Evolutionary conservation across 2,888 invertebrate species (phyloP), one percentile per base, ranked within the genome.

Genomic region (Tethea ocularis): DNA sequence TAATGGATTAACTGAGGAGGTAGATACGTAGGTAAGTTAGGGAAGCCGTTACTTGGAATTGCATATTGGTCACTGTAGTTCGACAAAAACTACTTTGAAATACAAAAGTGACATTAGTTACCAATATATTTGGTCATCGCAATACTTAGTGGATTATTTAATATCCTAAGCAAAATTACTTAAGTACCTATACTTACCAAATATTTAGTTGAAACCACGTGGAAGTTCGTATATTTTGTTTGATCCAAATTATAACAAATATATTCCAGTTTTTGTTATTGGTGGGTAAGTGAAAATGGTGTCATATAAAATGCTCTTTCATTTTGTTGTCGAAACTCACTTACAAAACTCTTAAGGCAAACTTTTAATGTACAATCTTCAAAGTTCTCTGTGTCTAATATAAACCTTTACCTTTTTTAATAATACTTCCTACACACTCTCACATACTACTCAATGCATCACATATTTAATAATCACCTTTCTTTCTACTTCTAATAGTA

Each of bases 401-500:
- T 69, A 64, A 63, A 69, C 67, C 62, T 62, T 67, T 61, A 6
- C 67, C 69, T 58, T 67, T 67, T 72, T 61, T 57, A 65, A 59
- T 56, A 68, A 66, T 72, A 69, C 67, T 75, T 62, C 68, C 81
- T 87, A 87, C 73, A 61, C 81, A 84, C 83, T 75, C 70, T 72
- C 80, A 82, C 83, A 60, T 66, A 60, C 80, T 82, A 80, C 74
- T 57, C 67, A 67, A 80, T 81, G 81, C 88, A 88, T 88, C 86
- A 88, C 86, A 87, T 84, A 75, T 78, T 71, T 79, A 81, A 67
- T 74, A 82, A 85, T 86, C 85, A 87, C 86, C 78, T 78, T 80
- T 76, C 70, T 74, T 74, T 77, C 88, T 88, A 89, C 83, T 69
- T 57, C 83, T 85, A 87, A 72, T 71, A 71, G 68, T 74, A 70